Percentiles rank a stretch among this genome's conserved stretches.
phyloP scores from a whole-genome alignment of 2,113 vertebrate genomes.

The Tachycineta bicolor region DNA sequence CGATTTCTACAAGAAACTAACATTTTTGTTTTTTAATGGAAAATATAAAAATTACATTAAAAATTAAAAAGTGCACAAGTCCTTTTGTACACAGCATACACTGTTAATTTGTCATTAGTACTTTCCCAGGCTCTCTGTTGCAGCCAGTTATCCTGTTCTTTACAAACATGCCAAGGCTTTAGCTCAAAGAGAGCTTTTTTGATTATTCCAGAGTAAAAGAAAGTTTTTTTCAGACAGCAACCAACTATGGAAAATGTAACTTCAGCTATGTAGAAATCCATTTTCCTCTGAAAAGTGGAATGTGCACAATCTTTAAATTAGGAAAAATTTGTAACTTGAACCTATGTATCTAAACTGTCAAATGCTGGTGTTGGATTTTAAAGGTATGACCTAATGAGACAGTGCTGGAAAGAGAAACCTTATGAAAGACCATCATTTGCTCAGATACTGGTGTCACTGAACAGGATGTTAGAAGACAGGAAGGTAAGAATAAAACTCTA shows the following conservation, averaged over 20 bases:
- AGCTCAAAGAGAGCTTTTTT: background rate
- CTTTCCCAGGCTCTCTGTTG: background rate
- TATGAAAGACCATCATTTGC: conserved; percentile 89
- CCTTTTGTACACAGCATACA: background rate
- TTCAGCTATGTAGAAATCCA: background rate
- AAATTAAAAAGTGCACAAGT: background rate
- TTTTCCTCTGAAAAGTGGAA: background rate
- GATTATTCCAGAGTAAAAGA: background rate
- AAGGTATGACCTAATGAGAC: conserved; percentile 88
- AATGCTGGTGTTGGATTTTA: background rate
- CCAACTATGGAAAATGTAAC: background rate
- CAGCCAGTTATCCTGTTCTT: background rate
- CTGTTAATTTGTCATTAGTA: background rate
- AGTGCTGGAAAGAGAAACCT: conserved; percentile 89
- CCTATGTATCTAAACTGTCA: background rate
- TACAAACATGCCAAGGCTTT: background rate
- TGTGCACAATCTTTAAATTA: background rate
- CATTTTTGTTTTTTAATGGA: no score
- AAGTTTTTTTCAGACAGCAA: background rate
- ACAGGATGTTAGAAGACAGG: conserved; percentile 88
- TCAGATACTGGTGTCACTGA: conserved; percentile 86
- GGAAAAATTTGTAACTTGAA: background rate
- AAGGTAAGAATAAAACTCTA: conserved; percentile 74
- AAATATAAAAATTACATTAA: background rate
- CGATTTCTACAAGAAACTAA: background rate